phyloP scores from a whole-genome alignment of 2,797 vertebrate species.

The Okamejei kenojei region DNA sequence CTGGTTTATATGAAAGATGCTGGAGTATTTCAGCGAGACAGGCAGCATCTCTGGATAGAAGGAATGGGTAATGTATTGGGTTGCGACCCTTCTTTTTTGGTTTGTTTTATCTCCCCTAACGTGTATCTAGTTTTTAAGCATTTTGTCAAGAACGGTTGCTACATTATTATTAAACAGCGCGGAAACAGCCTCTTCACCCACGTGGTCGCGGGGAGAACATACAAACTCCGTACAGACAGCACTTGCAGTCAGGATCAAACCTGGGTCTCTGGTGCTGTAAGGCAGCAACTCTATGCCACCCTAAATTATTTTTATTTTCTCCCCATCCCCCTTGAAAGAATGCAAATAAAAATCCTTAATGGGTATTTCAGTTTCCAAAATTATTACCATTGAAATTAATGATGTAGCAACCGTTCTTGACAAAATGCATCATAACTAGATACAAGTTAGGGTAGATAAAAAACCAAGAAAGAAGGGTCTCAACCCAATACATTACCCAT shows the following conservation, averaged over 20 bases:
- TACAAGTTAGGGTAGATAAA: not conserved
- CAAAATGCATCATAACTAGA: not conserved
- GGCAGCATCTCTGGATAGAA: no score
- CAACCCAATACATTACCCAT: no score
- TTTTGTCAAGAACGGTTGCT: not conserved
- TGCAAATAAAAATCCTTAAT: not conserved
- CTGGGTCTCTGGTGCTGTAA: no score
- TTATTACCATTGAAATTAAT: not conserved
- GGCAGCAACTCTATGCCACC: no score
- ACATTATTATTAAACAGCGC: not conserved
- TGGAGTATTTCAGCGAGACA: no score
- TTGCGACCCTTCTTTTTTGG: not conserved
- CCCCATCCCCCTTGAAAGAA: not conserved
- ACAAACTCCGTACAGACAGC: no score
- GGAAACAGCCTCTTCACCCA: no score
- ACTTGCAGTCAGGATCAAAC: no score
- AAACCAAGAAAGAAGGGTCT: not conserved
- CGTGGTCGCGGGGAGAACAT: no score
- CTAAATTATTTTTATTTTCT: not conserved
- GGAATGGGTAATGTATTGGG: no score
- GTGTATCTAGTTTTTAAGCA: not conserved
- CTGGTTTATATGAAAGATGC: no score
- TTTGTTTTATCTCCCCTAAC: not conserved
- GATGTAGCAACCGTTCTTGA: not conserved
- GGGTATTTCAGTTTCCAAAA: not conserved